phyloP scores from a whole-genome alignment of 2,888 invertebrate genomes.

The Uropetala carovei region DNA sequence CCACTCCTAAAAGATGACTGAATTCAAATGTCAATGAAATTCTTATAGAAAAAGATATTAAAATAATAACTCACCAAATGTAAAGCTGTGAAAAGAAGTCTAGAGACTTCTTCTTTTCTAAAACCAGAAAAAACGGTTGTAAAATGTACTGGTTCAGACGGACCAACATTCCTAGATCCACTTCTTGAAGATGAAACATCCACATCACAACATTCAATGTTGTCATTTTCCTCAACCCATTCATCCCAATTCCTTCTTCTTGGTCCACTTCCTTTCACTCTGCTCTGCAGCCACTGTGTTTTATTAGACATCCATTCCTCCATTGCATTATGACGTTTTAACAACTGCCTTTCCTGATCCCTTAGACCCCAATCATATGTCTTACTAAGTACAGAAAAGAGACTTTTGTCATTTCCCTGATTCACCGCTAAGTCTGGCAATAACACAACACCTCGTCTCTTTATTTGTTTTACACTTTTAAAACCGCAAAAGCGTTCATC shows the following conservation, averaged over 20 bases:
- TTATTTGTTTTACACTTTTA: not conserved
- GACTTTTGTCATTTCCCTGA: not conserved
- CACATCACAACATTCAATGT: slow-evolving; percentile 35
- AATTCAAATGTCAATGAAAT: too few species aligned
- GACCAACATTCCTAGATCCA: not conserved
- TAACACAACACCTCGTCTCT: not conserved
- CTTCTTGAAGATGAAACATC: not conserved
- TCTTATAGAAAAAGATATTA: too few species aligned
- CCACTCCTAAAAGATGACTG: too few species aligned
- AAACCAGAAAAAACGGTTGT: slow-evolving; percentile 44
- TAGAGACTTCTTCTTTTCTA: slow-evolving; percentile 44
- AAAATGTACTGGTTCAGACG: slow-evolving; percentile 23
- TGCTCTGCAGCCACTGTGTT: slow-evolving; percentile 13
- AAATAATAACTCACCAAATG: slow-evolving; percentile 32
- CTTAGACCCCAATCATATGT: not conserved
- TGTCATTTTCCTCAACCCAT: slow-evolving; percentile 33
- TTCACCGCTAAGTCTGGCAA: not conserved
- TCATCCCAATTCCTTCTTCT: slow-evolving; percentile 55
- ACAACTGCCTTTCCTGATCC: not conserved
- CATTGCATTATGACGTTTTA: not conserved
- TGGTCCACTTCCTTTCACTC: not conserved
- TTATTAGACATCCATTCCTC: not conserved
- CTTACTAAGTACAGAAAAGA: not conserved
- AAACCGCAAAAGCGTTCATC: not conserved
- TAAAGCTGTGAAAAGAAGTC: slow-evolving; percentile 41